Percentiles rank a stretch among this genome's conserved stretches.
Conservation (phyloP, 2,888 invertebrate genomes). For the Nebria brevicollis region DNA sequence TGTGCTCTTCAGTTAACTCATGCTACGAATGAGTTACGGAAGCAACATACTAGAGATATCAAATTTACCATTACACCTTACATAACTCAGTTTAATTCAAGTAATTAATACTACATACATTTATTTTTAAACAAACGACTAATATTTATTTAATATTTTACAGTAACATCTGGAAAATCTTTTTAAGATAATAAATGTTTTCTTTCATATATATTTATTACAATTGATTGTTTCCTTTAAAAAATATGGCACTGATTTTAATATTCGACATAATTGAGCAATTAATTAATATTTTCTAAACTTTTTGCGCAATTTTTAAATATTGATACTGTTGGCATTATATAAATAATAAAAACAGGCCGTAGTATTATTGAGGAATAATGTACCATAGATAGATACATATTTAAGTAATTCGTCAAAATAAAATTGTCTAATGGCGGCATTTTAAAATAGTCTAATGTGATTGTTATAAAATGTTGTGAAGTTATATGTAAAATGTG, state of each 20-base stretch:
- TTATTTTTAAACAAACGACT: neutral
- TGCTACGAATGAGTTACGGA: slow-evolving; percentile 83
- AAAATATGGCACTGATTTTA: neutral
- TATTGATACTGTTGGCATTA: slow-evolving; percentile 47
- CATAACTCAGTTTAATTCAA: slow-evolving; percentile 55
- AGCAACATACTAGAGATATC: slow-evolving; percentile 69
- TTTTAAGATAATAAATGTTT: slow-evolving; percentile 28
- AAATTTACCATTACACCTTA: slow-evolving; percentile 61
- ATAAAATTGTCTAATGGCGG: slow-evolving; percentile 56
- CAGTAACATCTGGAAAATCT: slow-evolving; percentile 34
- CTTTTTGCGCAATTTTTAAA: slow-evolving; percentile 32
- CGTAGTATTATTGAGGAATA: slow-evolving; percentile 55
- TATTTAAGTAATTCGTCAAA: slow-evolving; percentile 50
- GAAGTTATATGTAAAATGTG: slow-evolving; percentile 54
- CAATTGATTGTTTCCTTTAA: no score
- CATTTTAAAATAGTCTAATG: slow-evolving; percentile 55
- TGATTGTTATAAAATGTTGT: slow-evolving; percentile 49
- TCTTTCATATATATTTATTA: neutral
- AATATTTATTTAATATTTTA: slow-evolving; percentile 10
- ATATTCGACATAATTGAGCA: neutral
- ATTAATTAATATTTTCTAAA: slow-evolving; percentile 23
- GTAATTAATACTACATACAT: slow-evolving; percentile 12
- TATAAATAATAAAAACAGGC: slow-evolving; percentile 51
- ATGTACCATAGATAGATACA: slow-evolving; percentile 56
- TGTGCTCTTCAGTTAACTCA: slow-evolving; percentile 90